phyloP scores from a whole-genome alignment of 2,113 vertebrate genomes.

The Epinephelus cyanopodus region DNA sequence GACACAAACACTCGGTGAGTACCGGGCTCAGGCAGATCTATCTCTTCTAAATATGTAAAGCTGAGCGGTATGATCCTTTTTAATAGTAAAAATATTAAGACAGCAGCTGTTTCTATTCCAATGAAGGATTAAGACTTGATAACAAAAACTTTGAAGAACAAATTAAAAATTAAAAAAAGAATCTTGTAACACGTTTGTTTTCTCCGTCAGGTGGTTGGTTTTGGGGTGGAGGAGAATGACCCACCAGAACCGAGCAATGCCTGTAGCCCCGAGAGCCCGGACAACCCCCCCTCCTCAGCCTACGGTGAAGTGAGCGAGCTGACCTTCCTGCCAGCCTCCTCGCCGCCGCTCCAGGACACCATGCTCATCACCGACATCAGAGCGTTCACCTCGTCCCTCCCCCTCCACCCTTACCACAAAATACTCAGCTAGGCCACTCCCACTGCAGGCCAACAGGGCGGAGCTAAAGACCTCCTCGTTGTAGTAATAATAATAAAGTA shows the following conservation, averaged over 20 bases:
- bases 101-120: not conserved
- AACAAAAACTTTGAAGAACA: not conserved
- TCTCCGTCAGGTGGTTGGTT: constrained; percentile 90
- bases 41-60: not conserved
- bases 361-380: constrained; percentile 90
- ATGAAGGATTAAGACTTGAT: no score
- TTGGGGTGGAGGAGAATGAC: constrained; percentile 89
- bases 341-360: constrained; percentile 80
- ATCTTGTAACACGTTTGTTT: not conserved
- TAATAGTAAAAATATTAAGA: not conserved
- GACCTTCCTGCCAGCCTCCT: constrained; percentile 86
- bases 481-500: not conserved
- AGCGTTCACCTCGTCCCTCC: constrained; percentile 90
- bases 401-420: constrained; percentile 94
- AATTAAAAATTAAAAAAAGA: not conserved
- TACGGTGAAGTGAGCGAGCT: constrained; percentile 90
- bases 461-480: not conserved
- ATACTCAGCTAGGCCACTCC: constrained; percentile 88
- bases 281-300: constrained; percentile 78
- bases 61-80: not conserved
- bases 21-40: no score
- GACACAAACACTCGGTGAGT: not conserved
- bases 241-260: constrained; percentile 44
- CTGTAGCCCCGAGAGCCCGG: constrained; percentile 36
- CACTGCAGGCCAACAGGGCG: not conserved